These are phyloP conservation scores for Nasua narica DNA, from an alignment of 2,797 vertebrate genomes.

Conservation along the genomic window DNA sequence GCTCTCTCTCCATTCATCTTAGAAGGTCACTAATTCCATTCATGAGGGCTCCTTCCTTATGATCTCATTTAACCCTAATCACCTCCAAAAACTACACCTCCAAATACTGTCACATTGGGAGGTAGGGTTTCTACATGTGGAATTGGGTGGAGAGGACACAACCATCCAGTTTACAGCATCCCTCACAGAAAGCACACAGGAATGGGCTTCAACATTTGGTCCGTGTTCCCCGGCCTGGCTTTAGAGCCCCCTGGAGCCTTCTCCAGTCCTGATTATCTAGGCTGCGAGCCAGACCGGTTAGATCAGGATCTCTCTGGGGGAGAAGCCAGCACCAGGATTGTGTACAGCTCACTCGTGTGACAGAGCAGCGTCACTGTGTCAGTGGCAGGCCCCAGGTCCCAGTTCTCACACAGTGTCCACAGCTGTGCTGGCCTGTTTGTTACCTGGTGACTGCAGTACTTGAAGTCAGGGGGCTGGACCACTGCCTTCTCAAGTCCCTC, in stretches of 20 bases:
- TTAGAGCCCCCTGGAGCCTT: neutral
- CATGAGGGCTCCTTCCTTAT: neutral
- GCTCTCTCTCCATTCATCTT: neutral
- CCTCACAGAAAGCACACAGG: neutral
- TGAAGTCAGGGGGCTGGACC: neutral
- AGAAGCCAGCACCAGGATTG: neutral
- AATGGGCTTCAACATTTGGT: neutral
- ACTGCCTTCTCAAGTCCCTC: neutral
- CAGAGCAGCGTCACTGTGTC: neutral
- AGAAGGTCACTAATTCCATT: neutral
- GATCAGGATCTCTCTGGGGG: neutral
- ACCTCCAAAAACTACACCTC: neutral
- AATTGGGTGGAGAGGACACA: neutral
- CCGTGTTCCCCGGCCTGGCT: neutral
- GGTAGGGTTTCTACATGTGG: neutral
- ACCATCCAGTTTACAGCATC: too few relatives aligned
- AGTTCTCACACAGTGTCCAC: neutral
- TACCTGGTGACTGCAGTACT: too few relatives aligned
- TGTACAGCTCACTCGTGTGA: neutral
- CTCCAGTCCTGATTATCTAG: neutral
- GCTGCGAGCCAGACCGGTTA: neutral
- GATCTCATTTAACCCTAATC: neutral
- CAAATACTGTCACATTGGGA: neutral
- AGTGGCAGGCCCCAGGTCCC: too few relatives aligned
- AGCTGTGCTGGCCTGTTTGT: too few relatives aligned